Evolutionary conservation across 1,140 invertebrate species (phyloP).

Genomic region (Lucilia cuprina): DNA sequence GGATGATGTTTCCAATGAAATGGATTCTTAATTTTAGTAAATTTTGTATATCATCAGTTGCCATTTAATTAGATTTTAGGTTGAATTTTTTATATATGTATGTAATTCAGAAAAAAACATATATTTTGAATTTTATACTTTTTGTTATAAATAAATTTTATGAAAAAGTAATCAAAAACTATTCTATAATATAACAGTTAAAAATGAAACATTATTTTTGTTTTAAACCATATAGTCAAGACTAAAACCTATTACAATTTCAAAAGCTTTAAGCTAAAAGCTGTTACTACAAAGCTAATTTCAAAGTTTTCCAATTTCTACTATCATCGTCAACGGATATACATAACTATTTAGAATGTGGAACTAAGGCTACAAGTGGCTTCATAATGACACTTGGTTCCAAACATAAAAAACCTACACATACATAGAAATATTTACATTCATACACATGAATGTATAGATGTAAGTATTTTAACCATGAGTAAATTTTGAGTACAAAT

Average conservation of each 20-base stretch:
- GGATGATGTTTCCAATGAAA: conserved; percentile 39
- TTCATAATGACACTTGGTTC: too few relatives aligned
- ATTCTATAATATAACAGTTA: not conserved
- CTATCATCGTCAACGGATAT: not conserved
- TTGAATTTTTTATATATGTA: not conserved
- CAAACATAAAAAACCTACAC: not conserved
- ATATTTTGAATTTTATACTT: not conserved
- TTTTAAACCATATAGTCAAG: not conserved
- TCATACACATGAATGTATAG: not conserved
- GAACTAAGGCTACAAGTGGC: too few relatives aligned
- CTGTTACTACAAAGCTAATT: not conserved
- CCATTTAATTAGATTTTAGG: not conserved
- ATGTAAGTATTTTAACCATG: not conserved
- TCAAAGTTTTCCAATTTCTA: not conserved
- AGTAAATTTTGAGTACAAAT: not conserved
- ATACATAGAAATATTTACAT: not conserved
- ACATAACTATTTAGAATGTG: not conserved
- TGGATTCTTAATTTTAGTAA: conserved; percentile 28
- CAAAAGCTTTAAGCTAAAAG: not conserved
- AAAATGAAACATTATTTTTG: not conserved
- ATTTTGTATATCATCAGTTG: not conserved
- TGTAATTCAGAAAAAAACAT: not conserved
- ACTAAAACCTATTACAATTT: not conserved
- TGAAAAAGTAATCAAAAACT: not conserved
- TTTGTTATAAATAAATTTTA: not conserved